Evolutionary conservation across 2,113 vertebrate species (phyloP).

Genomic region (Grammomys surdaster): DNA sequence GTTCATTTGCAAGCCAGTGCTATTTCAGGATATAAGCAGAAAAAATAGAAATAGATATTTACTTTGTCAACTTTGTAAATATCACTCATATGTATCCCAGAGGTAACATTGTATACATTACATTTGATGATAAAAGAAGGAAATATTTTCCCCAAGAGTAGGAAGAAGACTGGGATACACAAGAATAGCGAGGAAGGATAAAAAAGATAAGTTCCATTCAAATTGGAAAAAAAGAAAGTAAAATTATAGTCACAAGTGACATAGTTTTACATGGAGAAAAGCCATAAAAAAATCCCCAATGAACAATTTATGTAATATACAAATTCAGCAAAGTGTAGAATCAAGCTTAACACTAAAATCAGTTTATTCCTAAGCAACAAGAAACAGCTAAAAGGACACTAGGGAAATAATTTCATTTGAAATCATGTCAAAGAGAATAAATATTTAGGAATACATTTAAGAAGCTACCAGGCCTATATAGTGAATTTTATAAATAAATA

Average conservation of each 20-base stretch:
- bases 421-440: background rate
- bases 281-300: background rate
- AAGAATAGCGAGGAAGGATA: background rate
- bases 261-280: background rate
- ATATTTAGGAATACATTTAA: background rate
- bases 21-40: background rate
- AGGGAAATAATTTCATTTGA: background rate
- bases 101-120: background rate
- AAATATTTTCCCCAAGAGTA: background rate
- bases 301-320: background rate
- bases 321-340: conserved; percentile 1
- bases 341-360: background rate
- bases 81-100: background rate
- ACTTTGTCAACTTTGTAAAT: background rate
- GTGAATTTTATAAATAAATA: background rate
- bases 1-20: background rate
- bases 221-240: background rate
- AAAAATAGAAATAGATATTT: background rate
- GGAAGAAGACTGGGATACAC: background rate
- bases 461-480: background rate
- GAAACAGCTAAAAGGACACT: background rate
- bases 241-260: background rate
- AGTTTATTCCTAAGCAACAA: background rate
- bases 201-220: background rate
- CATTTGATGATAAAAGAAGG: background rate